Evolutionary conservation across 2,797 vertebrate species (phyloP), one percentile per base, ranked within the genome.

Genomic region (Tamandua tetradactyla): DNA sequence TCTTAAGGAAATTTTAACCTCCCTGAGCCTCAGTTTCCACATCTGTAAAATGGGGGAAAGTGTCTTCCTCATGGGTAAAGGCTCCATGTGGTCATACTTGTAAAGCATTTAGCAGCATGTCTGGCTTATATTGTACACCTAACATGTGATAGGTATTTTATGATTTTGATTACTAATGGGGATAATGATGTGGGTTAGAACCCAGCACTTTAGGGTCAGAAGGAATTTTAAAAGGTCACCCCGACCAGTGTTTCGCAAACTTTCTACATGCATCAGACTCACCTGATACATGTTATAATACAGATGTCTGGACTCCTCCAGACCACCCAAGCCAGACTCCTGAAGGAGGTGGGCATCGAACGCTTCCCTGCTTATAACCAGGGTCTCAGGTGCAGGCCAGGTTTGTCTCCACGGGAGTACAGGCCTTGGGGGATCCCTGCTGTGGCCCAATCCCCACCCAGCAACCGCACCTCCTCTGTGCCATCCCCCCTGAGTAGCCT

Each of bases 1-100:
- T 9, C 22, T 78, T 66, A 69, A 42, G 35, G 55, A 87, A 69
- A 35, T 61, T 30, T 52, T 27, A 66, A 61, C 22, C 59, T 85
- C 47, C 30, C 8, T 84, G 13, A 47, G 55, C 49, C 37, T 84
- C 64, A 11, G 37, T 76, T 95, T 90, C 69, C 30, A 69, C 30
- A 18, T 37, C 35, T 62, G 15, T 37, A 62, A 89, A 86, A 66
- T 22, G 25, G 49, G 13, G 10, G 64, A 44, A 32, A n/a, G 22
- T n/a, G 25, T 55, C 62, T 55, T 3, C n/a, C 14, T 35, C n/a
- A 0, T 6, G 7, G 25, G 35, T 37, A 23, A 69, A 35, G 20
- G 6, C 57, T 25, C 20, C 7, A 25, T 18, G 55, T 7, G 32
- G 1, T 59, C 76, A 15, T 15, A 23, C 14, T 8, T 15, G 27